phyloP scores from a whole-genome alignment of 2,888 invertebrate species.

The Patella depressa region DNA sequence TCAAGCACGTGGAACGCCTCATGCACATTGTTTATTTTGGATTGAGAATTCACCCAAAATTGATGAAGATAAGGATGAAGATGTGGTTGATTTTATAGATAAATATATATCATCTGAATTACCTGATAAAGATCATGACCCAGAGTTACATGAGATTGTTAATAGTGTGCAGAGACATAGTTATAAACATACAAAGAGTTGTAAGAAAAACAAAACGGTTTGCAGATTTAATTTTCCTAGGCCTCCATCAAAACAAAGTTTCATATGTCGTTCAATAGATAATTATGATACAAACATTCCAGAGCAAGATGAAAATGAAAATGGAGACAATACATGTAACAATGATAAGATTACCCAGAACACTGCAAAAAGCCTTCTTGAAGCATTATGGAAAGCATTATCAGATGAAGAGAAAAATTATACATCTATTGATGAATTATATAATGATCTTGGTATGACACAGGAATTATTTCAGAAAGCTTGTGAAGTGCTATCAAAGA shows the following conservation, averaged over 20 bases:
- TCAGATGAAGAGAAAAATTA: constrained; percentile 2
- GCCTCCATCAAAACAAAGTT: constrained; percentile 24
- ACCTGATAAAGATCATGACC: constrained; percentile 23
- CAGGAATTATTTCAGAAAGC: constrained; percentile 14
- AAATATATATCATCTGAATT: constrained; percentile 36
- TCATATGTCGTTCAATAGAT: constrained; percentile 10
- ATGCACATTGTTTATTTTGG: constrained; percentile 40
- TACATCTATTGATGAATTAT: constrained; percentile 9
- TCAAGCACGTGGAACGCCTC: constrained; percentile 41
- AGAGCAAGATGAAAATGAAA: not conserved
- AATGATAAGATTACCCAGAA: not conserved
- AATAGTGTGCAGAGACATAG: constrained; percentile 33
- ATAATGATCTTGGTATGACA: not conserved
- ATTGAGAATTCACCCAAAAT: constrained; percentile 29
- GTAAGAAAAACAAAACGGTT: constrained; percentile 29
- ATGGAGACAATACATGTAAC: not conserved
- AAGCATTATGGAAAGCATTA: constrained; percentile 11
- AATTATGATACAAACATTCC: constrained; percentile 1
- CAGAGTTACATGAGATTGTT: constrained; percentile 38
- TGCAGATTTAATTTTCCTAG: constrained; percentile 42
- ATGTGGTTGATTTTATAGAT: constrained; percentile 32
- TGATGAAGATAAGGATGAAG: constrained; percentile 24
- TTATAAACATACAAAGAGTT: constrained; percentile 33
- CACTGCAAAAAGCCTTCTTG: not conserved
- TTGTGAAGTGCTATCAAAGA: not conserved